Evolutionary conservation across 2,113 vertebrate species (phyloP).

Genomic region (Piaya cayana): DNA sequence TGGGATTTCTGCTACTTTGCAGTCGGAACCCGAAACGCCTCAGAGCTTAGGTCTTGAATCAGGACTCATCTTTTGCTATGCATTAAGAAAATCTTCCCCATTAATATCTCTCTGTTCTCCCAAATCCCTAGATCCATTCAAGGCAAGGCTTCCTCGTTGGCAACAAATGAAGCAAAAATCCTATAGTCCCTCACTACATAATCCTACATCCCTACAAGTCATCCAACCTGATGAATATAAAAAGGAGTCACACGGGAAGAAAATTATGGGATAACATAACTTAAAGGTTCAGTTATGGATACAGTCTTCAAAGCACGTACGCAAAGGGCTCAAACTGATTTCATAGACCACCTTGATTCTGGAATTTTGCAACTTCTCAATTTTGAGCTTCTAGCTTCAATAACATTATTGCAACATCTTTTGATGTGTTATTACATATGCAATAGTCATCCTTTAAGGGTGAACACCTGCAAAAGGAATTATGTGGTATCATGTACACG

Average conservation of each 20-base stretch:
- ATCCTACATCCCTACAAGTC: not conserved
- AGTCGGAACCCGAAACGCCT: not conserved
- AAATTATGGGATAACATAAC: not conserved
- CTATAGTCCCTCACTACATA: not conserved
- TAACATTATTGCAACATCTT: not conserved
- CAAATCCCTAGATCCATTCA: not conserved
- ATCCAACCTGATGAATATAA: not conserved
- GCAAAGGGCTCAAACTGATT: not conserved
- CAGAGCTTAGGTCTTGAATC: not conserved
- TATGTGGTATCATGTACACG: not conserved
- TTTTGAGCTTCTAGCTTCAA: not conserved
- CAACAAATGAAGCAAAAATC: not conserved
- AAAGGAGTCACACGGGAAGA: not conserved
- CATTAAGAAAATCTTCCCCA: slow-evolving; percentile 4
- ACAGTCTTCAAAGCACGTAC: not conserved
- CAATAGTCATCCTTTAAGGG: not conserved
- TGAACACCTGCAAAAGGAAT: not conserved
- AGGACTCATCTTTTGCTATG: not conserved
- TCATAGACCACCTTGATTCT: not conserved
- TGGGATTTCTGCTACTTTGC: not conserved
- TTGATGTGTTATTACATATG: not conserved
- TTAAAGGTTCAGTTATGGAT: not conserved
- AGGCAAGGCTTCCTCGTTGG: not conserved
- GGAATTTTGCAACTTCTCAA: not conserved
- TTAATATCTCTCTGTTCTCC: not conserved